Evolutionary conservation across 2,888 invertebrate genomes (phyloP).

Genomic region (Lasioglossum lativentre): DNA sequence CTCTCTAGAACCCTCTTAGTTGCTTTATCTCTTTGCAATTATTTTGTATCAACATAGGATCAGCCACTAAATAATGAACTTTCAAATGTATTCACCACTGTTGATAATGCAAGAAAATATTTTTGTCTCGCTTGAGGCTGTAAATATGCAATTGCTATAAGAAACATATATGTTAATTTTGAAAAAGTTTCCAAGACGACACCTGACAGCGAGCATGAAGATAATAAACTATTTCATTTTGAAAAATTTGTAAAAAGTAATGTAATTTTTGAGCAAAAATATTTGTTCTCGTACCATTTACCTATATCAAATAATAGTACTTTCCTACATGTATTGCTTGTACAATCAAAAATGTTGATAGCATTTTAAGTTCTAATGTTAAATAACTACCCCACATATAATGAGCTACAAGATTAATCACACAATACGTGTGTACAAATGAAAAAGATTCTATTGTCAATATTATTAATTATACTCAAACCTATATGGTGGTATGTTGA

Average conservation of each 20-base stretch:
- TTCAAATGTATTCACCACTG: background rate
- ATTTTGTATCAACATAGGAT: background rate
- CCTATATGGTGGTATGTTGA: background rate
- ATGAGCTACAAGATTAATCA: background rate
- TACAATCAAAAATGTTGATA: background rate
- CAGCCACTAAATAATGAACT: background rate
- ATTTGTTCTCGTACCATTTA: background rate
- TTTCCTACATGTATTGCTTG: background rate
- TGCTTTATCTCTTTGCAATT: background rate
- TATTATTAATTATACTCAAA: background rate
- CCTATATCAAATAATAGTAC: background rate
- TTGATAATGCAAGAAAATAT: background rate
- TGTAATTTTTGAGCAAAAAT: background rate
- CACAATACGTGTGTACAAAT: background rate
- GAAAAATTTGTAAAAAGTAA: background rate
- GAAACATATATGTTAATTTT: background rate
- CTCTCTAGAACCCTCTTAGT: conserved; percentile 21
- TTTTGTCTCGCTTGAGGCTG: background rate
- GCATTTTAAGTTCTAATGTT: conserved; percentile 6
- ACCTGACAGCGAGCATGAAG: background rate
- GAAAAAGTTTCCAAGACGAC: background rate
- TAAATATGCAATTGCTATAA: background rate
- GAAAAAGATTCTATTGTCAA: background rate
- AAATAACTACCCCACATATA: background rate
- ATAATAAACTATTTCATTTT: background rate